Evolutionary conservation across 2,113 vertebrate species (phyloP).

Genomic region (Myotis yumanensis): DNA sequence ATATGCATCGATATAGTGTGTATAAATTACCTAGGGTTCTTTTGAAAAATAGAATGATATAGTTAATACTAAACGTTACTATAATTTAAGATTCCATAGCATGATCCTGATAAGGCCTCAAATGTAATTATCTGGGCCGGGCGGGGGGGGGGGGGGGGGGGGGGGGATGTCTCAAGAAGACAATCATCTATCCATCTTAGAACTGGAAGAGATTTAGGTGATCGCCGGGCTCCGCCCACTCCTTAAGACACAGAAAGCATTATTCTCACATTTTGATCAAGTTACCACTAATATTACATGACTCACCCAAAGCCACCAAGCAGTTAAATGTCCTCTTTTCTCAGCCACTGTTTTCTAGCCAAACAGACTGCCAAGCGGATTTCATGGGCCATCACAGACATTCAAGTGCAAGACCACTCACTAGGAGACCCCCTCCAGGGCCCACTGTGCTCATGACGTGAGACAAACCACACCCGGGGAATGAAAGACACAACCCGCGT

Average conservation of each 20-base stretch:
- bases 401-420: constrained; percentile 26
- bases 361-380: not conserved
- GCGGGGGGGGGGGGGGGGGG: too few relatives aligned
- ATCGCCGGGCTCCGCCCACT: not conserved
- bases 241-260: not conserved
- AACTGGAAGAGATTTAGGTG: not conserved
- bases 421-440: not conserved
- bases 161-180: not conserved
- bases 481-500: not conserved
- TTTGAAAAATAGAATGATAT: not conserved
- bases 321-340: not conserved
- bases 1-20: not conserved
- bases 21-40: not conserved
- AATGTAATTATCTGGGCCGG: not conserved
- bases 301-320: not conserved
- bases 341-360: not conserved
- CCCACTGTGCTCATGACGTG: constrained; percentile 9
- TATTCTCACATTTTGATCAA: too few relatives aligned
- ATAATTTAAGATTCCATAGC: not conserved
- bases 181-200: not conserved
- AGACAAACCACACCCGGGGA: constrained; percentile 34
- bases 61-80: not conserved
- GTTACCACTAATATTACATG: not conserved
- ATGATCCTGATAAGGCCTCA: not conserved
- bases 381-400: not conserved